Conservation (phyloP, 1,140 invertebrate genomes). For the Xylocopa sonorina region DNA sequence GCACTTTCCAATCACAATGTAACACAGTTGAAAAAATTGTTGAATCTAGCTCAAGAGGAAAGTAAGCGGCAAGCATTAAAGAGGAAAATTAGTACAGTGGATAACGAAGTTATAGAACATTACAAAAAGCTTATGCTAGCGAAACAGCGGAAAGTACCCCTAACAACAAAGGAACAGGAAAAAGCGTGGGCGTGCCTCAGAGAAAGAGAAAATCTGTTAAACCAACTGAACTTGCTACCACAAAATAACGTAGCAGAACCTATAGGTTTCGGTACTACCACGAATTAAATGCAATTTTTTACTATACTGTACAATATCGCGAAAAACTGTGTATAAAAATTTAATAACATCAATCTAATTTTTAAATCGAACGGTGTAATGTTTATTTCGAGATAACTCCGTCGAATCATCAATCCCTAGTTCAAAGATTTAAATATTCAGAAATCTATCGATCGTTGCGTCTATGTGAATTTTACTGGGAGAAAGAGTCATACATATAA, state of each 20-base stretch:
- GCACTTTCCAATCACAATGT: constrained; percentile 88
- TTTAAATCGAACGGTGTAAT: neutral
- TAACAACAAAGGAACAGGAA: constrained; percentile 92
- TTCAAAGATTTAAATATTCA: neutral
- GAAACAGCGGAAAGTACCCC: constrained; percentile 90
- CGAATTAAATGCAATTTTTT: constrained; percentile 41
- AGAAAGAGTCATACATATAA: neutral
- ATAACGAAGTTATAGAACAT: constrained; percentile 90
- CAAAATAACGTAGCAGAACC: constrained; percentile 76
- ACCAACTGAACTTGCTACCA: constrained; percentile 81
- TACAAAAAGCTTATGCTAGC: constrained; percentile 89
- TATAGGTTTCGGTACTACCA: constrained; percentile 42
- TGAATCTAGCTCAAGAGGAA: constrained; percentile 84
- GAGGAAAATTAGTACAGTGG: constrained; percentile 86
- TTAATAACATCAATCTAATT: constrained; percentile 26
- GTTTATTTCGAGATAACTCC: neutral
- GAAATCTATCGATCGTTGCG: neutral
- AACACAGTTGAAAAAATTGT: constrained; percentile 85
- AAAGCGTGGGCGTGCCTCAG: constrained; percentile 87
- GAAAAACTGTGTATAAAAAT: constrained; percentile 18
- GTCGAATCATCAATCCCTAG: neutral
- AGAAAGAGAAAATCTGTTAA: constrained; percentile 84
- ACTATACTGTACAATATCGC: constrained; percentile 11
- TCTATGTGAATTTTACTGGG: neutral
- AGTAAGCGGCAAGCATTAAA: constrained; percentile 87